Percentiles rank a stretch among this genome's conserved stretches.
Conservation (phyloP, 2,888 invertebrate genomes). For the Margaritifera margaritifera region DNA sequence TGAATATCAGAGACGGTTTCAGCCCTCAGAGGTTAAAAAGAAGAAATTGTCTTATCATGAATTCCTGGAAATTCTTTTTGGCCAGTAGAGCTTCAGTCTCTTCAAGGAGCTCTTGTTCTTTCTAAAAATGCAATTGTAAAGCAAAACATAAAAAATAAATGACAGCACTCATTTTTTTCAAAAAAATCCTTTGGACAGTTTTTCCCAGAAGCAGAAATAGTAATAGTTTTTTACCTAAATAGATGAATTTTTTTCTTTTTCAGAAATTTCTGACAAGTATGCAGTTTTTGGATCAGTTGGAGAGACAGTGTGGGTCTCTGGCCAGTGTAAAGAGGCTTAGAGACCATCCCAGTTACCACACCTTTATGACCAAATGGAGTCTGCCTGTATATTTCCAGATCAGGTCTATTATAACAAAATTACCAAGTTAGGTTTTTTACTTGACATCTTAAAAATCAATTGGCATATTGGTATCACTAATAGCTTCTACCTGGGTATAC, state of each 20-base stretch:
- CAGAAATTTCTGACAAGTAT: slow-evolving; percentile 85
- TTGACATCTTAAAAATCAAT: background rate
- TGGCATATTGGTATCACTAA: too few species aligned
- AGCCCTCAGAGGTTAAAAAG: too few species aligned
- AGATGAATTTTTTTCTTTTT: slow-evolving; percentile 12
- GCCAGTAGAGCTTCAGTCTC: too few species aligned
- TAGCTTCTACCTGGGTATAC: background rate
- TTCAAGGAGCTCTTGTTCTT: too few species aligned
- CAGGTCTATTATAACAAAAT: slow-evolving; percentile 72
- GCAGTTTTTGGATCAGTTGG: slow-evolving; percentile 83
- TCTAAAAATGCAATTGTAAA: background rate
- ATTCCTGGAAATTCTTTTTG: too few species aligned
- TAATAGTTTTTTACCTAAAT: too few species aligned
- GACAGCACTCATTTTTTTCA: background rate
- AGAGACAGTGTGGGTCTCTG: slow-evolving; percentile 78
- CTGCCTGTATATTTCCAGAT: slow-evolving; percentile 97
- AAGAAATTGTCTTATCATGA: too few species aligned
- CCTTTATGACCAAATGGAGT: slow-evolving; percentile 91
- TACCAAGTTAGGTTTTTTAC: background rate
- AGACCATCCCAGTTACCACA: slow-evolving; percentile 82
- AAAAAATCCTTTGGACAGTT: background rate
- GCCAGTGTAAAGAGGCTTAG: slow-evolving; percentile 79
- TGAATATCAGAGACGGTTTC: too few species aligned
- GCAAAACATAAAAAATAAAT: background rate
- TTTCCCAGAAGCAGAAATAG: too few species aligned